phyloP scores from a whole-genome alignment of 2,888 invertebrate species.

The Drosophila mimica region DNA sequence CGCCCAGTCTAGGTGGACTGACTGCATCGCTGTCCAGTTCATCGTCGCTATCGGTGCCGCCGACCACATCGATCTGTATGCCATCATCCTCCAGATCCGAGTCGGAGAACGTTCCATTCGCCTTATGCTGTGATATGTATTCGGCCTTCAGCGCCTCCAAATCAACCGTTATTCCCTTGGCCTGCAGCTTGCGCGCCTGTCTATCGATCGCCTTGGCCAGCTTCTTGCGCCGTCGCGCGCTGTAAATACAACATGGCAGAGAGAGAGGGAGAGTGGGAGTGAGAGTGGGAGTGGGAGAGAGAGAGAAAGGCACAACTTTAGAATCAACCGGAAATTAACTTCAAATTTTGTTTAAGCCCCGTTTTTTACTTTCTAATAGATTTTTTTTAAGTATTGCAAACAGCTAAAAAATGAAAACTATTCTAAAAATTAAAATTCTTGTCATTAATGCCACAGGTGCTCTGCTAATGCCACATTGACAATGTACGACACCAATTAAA shows the following conservation, averaged over 20 bases:
- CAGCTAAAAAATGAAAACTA: too few species aligned
- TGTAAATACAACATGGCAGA: constrained; percentile 73
- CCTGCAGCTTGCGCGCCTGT: constrained; percentile 95
- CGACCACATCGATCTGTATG: constrained; percentile 94
- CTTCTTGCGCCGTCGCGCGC: constrained; percentile 95
- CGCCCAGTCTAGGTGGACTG: constrained; percentile 72
- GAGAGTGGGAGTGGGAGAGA: not conserved
- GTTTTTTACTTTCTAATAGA: not conserved
- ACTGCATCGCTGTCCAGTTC: constrained; percentile 85
- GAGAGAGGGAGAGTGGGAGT: not conserved
- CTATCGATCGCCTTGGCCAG: constrained; percentile 95
- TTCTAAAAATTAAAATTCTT: not conserved
- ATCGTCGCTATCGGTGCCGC: constrained; percentile 91
- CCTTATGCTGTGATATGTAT: constrained; percentile 92
- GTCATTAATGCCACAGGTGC: not conserved
- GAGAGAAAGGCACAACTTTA: not conserved
- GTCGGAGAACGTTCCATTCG: constrained; percentile 87
- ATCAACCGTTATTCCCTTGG: constrained; percentile 95
- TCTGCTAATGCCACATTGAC: not conserved
- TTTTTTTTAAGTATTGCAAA: not conserved
- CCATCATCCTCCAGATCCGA: constrained; percentile 89
- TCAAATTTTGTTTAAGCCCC: not conserved
- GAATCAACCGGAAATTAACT: not conserved
- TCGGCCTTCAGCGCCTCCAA: constrained; percentile 93
- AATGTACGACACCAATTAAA: not conserved